Evolutionary conservation across 2,888 invertebrate genomes (phyloP).

Genomic region (Itoplectis maculator): DNA sequence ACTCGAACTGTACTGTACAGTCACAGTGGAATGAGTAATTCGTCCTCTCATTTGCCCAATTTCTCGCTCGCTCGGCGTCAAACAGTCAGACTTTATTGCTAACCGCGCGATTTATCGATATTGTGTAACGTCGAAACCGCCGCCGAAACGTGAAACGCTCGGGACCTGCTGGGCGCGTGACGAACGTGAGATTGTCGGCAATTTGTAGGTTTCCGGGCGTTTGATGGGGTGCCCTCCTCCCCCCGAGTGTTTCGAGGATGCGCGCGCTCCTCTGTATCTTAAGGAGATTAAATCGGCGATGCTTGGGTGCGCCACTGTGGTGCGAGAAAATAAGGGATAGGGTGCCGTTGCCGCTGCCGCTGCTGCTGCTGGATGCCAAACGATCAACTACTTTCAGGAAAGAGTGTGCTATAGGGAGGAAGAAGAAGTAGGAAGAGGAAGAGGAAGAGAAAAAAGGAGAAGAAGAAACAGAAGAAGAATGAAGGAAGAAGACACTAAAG

Average conservation of each 20-base stretch:
- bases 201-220: constrained; percentile 58
- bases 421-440: not conserved
- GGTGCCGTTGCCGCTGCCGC: too few species aligned
- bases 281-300: constrained; percentile 14
- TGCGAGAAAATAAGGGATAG: constrained; percentile 10
- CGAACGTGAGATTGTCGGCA: constrained; percentile 50
- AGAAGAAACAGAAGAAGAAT: constrained; percentile 7
- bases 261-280: constrained; percentile 11
- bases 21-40: not conserved
- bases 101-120: not conserved
- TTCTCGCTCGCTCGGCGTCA: not conserved
- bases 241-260: not conserved
- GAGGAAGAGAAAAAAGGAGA: constrained; percentile 5
- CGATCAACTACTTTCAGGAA: constrained; percentile 10
- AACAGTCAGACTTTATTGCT: not conserved
- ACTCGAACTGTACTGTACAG: not conserved
- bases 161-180: constrained; percentile 26
- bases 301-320: not conserved
- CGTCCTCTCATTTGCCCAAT: not conserved
- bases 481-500: not conserved
- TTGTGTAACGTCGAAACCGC: not conserved
- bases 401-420: not conserved
- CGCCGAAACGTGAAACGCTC: constrained; percentile 26
- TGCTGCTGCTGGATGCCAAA: not conserved
- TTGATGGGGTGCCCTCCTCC: too few species aligned